These are phyloP conservation scores for Hyla sarda DNA, from an alignment of 2,113 vertebrate species.

Conservation along the genomic window DNA sequence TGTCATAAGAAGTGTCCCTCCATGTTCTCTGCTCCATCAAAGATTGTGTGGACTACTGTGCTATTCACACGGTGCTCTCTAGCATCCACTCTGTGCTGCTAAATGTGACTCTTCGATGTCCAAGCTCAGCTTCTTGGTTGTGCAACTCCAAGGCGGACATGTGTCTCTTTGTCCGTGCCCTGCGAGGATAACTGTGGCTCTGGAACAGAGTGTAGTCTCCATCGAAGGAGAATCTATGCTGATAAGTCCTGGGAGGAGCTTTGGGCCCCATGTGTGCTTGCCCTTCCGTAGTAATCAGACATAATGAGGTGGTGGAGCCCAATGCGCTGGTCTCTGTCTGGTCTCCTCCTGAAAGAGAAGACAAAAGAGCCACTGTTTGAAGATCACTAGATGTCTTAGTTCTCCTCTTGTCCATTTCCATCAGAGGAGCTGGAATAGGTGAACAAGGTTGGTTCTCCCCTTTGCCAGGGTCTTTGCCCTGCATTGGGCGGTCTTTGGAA, in stretches of 20 bases:
- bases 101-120: constrained; percentile 83
- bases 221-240: constrained; percentile 89
- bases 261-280: constrained; percentile 71
- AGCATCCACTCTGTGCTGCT: constrained; percentile 98
- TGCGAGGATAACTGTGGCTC: constrained; percentile 94
- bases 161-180: constrained; percentile 89
- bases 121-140: constrained; percentile 77
- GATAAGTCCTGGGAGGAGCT: constrained; percentile 82
- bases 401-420: constrained; percentile 58
- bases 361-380: constrained; percentile 67
- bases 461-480: constrained; percentile 65
- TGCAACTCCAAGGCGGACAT: constrained; percentile 89
- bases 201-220: constrained; percentile 93
- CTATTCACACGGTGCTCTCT: constrained; percentile 90
- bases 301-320: constrained; percentile 88
- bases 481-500: constrained; percentile 74
- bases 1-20: not conserved
- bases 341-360: constrained; percentile 73
- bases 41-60: not conserved
- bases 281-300: constrained; percentile 78
- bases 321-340: constrained; percentile 78
- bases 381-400: constrained; percentile 71
- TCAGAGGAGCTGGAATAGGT: constrained; percentile 35
- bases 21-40: not conserved
- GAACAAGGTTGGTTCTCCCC: constrained; percentile 25